phyloP scores from a whole-genome alignment of 2,113 vertebrate species.

The Xiphias gladius region DNA sequence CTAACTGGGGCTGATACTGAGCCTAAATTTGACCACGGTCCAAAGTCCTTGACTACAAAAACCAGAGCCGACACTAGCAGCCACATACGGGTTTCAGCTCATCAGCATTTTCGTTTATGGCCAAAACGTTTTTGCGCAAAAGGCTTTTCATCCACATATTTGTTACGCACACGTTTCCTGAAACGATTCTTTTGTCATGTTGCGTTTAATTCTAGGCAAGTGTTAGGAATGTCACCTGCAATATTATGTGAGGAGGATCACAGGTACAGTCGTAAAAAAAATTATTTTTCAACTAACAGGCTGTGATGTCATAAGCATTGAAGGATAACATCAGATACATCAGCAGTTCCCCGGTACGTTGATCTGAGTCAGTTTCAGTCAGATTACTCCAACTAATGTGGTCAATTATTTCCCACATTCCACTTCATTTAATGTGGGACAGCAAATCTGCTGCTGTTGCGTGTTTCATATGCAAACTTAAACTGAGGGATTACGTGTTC shows the following conservation, averaged over 20 bases:
- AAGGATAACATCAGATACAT: neutral
- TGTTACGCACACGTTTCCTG: too few species aligned
- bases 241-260: neutral
- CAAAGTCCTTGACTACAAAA: neutral
- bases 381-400: neutral
- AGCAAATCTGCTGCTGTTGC: neutral
- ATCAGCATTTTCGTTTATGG: too few species aligned
- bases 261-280: too few species aligned
- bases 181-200: neutral
- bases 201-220: neutral
- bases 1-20: neutral
- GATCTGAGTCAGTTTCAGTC: neutral
- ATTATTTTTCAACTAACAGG: too few species aligned
- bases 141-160: too few species aligned
- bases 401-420: constrained; percentile 41
- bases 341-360: neutral
- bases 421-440: neutral
- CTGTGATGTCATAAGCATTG: neutral
- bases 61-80: neutral
- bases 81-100: neutral
- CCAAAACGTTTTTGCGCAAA: too few species aligned
- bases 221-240: neutral
- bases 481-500: constrained; percentile 45
- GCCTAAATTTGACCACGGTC: neutral
- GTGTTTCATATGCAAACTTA: neutral